A percentile compares a stretch with the other conserved stretches of the same genome.
These are phyloP conservation scores for Entomyzon cyanotis DNA, from an alignment of 2,113 vertebrate species.

Conservation along the genomic window DNA sequence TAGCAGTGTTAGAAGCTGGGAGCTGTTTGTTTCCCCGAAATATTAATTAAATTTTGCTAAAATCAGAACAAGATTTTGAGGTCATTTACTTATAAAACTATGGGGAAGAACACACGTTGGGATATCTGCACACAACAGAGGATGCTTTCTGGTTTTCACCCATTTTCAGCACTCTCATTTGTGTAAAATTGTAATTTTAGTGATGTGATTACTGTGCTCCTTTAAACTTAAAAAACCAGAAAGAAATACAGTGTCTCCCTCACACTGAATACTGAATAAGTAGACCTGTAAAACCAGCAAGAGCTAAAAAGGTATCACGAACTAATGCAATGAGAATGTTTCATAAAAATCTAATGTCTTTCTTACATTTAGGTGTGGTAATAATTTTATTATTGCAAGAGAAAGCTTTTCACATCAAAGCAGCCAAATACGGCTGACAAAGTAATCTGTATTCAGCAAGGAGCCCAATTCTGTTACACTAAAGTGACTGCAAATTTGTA, in stretches of 20 bases:
- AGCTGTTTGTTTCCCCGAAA: background rate
- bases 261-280: background rate
- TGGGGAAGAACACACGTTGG: background rate
- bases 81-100: background rate
- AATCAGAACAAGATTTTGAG: background rate
- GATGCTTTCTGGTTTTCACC: background rate
- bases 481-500: background rate
- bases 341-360: background rate
- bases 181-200: background rate
- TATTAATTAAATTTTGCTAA: background rate
- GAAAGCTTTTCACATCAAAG: background rate
- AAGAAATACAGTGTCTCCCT: background rate
- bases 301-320: background rate
- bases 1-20: background rate
- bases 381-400: background rate
- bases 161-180: background rate
- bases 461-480: background rate
- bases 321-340: background rate
- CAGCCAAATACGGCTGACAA: background rate
- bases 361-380: background rate
- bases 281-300: background rate
- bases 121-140: background rate
- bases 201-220: background rate
- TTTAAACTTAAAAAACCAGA: background rate
- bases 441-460: background rate